phyloP scores from a whole-genome alignment of 2,888 invertebrate genomes.

The Hirtodrosophila duncani region DNA sequence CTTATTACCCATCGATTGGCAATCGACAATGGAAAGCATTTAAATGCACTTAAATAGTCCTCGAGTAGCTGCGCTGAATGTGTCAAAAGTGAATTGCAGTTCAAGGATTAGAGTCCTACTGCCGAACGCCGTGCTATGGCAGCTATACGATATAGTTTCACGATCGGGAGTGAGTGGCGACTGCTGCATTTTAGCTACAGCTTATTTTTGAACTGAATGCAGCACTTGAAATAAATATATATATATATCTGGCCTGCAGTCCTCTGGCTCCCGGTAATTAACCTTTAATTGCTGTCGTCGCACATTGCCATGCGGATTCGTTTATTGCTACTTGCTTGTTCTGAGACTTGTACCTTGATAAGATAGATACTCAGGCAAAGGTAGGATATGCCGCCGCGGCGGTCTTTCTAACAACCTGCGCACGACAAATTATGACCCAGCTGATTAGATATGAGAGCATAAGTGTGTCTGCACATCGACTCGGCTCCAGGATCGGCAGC shows the following conservation, averaged over 20 bases:
- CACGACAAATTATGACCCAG: slow-evolving; percentile 65
- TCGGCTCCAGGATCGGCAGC: not conserved
- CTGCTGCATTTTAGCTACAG: too few relatives aligned
- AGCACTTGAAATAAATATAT: slow-evolving; percentile 7
- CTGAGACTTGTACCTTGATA: slow-evolving; percentile 45
- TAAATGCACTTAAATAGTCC: slow-evolving; percentile 69
- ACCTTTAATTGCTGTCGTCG: slow-evolving; percentile 58
- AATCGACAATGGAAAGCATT: slow-evolving; percentile 43
- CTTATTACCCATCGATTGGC: slow-evolving; percentile 1
- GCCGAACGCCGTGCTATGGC: slow-evolving; percentile 51
- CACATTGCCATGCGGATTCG: slow-evolving; percentile 55
- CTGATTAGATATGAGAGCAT: slow-evolving; percentile 60
- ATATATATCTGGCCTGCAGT: slow-evolving; percentile 2
- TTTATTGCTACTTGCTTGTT: slow-evolving; percentile 20
- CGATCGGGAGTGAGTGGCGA: too few relatives aligned
- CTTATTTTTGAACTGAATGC: too few relatives aligned
- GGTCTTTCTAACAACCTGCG: slow-evolving; percentile 46
- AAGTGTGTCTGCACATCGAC: not conserved
- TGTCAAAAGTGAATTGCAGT: slow-evolving; percentile 72
- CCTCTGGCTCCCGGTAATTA: slow-evolving; percentile 35
- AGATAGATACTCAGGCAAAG: slow-evolving; percentile 39
- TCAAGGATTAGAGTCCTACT: slow-evolving; percentile 56
- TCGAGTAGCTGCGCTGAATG: slow-evolving; percentile 48
- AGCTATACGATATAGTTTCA: too few relatives aligned
- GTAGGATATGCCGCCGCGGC: too few relatives aligned